Evolutionary conservation across 2,113 vertebrate genomes (phyloP).

Genomic region (Gorsachius goisagi): DNA sequence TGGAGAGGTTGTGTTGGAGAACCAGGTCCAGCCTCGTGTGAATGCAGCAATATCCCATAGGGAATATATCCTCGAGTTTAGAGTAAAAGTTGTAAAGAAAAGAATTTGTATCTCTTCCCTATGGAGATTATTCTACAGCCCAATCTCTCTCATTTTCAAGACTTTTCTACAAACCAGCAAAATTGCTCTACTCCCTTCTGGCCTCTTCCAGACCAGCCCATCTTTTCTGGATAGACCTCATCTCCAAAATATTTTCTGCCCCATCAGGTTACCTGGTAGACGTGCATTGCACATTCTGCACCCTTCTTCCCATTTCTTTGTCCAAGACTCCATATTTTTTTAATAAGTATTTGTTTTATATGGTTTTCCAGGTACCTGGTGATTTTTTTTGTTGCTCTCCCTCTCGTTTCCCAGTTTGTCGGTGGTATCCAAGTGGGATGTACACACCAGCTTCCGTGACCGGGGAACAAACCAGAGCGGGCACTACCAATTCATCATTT

Average conservation of each 20-base stretch:
- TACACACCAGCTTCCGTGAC: accelerated
- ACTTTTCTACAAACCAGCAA: neutral
- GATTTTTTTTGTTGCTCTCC: neutral
- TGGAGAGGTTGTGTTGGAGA: neutral
- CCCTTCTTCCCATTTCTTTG: neutral
- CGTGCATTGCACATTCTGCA: neutral
- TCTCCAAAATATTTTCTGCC: neutral
- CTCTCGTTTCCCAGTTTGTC: neutral
- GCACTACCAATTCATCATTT: accelerated
- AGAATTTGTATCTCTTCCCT: neutral
- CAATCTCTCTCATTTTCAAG: neutral
- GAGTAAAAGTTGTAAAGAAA: neutral
- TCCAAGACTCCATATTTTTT: accelerated
- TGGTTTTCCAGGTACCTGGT: neutral
- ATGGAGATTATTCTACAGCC: neutral
- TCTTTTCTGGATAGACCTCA: neutral
- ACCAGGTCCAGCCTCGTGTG: neutral
- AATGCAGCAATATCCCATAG: neutral
- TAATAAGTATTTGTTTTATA: neutral
- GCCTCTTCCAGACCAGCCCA: neutral
- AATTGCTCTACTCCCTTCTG: neutral
- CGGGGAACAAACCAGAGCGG: neutral
- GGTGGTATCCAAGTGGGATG: neutral
- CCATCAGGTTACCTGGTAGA: neutral
- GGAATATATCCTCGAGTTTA: neutral